Base-by-base conservation (phyloP, 2,888 invertebrate species). In the Pherbina coryleti region DNA sequence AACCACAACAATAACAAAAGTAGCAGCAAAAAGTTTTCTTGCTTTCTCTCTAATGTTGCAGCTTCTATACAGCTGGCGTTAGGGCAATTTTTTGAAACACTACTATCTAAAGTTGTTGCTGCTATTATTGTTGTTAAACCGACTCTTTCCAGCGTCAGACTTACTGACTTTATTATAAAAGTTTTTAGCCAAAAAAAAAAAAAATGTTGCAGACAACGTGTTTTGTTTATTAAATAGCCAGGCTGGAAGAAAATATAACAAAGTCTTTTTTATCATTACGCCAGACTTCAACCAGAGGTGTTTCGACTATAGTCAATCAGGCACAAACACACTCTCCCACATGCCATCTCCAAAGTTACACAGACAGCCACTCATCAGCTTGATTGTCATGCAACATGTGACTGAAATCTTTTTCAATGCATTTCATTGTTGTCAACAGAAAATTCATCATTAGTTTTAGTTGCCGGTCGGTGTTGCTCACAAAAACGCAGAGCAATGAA, bases 131-230 rank as follows among this genome's bases (percentile, higher is more conserved):
- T 69, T 69, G 25, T 19, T 69, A 25, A n/a, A n/a, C n/a, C n/a
- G n/a, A n/a, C 17, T 49, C 51, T 8, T 8, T 4, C 11, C 11
- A 3, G 14, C 28, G 25, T 8, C 22, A 17, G 11, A 60, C 44
- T 67, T 5, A 62, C 62, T 73, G 73, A 73, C 73, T 73, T 73
- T 73, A 73, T 74, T 74, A 74, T 74, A 74, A 74, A 74, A 74
- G 74, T 74, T 74, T 72, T 72, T 60, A 44, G 37, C 72, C 57
- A 37, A 60, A 60, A 72, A 57, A 57, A 28, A 53, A 37, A 60
- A 60, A 72, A 57, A 57, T 51, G 69, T 72, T 44, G 60, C 72
- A 28, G 28, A 60, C 57, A 72, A 44, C 72, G 72, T 72, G 72
- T 72, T 44, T 5, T 44, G 72, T 72, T 72, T 72, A 72, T 72